Conservation (phyloP, 2,797 vertebrate genomes). For the Ataeniobius toweri region DNA sequence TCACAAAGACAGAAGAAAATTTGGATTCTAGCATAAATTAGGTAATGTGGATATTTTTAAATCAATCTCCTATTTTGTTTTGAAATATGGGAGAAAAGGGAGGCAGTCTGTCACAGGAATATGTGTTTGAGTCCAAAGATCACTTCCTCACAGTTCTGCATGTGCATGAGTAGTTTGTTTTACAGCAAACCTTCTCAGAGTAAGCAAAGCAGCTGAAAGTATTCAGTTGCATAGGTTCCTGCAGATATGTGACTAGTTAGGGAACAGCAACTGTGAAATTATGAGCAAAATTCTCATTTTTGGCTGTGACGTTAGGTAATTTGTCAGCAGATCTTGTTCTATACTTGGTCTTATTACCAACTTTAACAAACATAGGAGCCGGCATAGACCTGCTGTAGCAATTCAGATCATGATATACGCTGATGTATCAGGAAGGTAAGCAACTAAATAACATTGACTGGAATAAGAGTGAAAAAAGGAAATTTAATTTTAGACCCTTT, state of each 20-base stretch:
- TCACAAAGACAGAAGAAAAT: slow-evolving; percentile 17
- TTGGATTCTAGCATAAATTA: background rate
- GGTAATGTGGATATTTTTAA: background rate
- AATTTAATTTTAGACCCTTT: background rate
- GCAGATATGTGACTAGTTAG: background rate
- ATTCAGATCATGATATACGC: background rate
- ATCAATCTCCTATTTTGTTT: background rate
- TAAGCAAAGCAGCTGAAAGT: background rate
- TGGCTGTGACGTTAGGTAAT: background rate
- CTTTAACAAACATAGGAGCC: background rate
- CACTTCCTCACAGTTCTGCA: background rate
- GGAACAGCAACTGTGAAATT: slow-evolving; percentile 48
- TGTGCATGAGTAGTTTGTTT: background rate
- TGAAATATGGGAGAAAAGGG: background rate
- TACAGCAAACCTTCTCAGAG: background rate
- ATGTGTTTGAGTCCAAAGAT: background rate
- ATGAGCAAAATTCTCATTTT: slow-evolving; percentile 71
- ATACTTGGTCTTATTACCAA: background rate
- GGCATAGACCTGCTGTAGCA: background rate
- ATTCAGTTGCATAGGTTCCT: background rate
- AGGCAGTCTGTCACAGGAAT: background rate
- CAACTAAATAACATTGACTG: background rate
- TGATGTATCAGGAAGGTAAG: background rate
- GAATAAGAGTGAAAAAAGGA: background rate
- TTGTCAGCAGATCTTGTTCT: background rate